A percentile compares a stretch with the other conserved stretches of the same genome.
These are phyloP conservation scores for Leptinotarsa lineolata DNA, from an alignment of 1,140 invertebrate genomes.

Conservation along the genomic window DNA sequence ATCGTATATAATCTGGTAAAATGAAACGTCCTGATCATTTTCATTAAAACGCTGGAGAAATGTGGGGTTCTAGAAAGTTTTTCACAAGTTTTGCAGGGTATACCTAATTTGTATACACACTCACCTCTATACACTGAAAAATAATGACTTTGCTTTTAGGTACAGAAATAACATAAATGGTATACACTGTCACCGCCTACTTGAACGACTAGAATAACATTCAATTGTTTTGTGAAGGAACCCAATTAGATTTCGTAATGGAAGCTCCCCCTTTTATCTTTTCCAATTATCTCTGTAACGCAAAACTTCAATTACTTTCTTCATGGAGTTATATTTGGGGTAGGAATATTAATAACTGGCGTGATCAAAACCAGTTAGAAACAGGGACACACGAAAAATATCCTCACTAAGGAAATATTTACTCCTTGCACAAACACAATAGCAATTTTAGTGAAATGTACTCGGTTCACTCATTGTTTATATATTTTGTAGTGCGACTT, in stretches of 20 bases:
- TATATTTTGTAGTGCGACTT: no score
- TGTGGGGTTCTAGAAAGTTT: background rate
- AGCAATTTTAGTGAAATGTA: no score
- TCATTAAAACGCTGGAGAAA: background rate
- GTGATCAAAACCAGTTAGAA: background rate
- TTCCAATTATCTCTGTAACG: background rate
- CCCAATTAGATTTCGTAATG: background rate
- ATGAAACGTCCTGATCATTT: no score
- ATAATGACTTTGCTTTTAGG: background rate
- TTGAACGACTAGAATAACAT: background rate
- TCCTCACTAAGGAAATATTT: background rate
- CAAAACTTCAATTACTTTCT: slow-evolving; percentile 1
- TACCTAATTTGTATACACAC: background rate
- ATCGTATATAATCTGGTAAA: no score
- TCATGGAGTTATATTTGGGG: background rate
- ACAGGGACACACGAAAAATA: background rate
- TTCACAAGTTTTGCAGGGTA: background rate
- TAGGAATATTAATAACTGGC: slow-evolving; percentile 10
- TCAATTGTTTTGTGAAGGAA: background rate
- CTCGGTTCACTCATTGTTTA: no score
- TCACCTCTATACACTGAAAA: background rate
- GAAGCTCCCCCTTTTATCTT: background rate
- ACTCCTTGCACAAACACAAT: no score
- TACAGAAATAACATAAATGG: background rate
- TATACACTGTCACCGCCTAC: background rate